These are phyloP conservation scores for Hypolimnas misippus DNA, from an alignment of 2,888 invertebrate species.

Conservation along the genomic window DNA sequence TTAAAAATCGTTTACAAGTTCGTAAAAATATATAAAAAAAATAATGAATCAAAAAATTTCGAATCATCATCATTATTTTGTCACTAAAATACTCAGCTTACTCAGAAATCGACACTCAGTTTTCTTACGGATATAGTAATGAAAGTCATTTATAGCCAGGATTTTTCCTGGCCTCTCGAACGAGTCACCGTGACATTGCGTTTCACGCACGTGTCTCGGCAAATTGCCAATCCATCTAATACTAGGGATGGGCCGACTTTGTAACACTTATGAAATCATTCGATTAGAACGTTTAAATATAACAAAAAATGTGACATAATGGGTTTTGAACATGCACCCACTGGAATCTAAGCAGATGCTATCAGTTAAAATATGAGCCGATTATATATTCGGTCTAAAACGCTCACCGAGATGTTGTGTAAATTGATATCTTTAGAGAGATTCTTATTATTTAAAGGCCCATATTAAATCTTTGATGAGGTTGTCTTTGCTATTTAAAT, in stretches of 20 bases:
- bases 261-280: not conserved
- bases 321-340: too few species aligned
- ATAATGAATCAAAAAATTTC: not conserved
- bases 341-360: too few species aligned
- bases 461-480: too few species aligned
- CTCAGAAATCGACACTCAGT: not conserved
- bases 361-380: too few species aligned
- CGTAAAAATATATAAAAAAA: not conserved
- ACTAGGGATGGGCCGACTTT: not conserved
- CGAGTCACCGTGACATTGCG: slow-evolving; percentile 38
- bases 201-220: slow-evolving; percentile 46
- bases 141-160: slow-evolving; percentile 8
- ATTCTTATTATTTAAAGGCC: too few species aligned
- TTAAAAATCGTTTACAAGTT: too few species aligned
- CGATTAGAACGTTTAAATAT: not conserved
- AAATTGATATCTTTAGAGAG: too few species aligned
- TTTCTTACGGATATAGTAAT: slow-evolving; percentile 3
- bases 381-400: too few species aligned
- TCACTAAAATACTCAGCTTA: not conserved
- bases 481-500: too few species aligned
- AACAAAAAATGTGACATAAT: too few species aligned
- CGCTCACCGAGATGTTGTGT: too few species aligned
- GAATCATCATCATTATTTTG: not conserved
- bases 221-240: slow-evolving; percentile 51
- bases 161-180: slow-evolving; percentile 29